A percentile compares a stretch with the other conserved stretches of the same genome.
These are phyloP conservation scores for Hyperopisus bebe DNA, from an alignment of 2,113 vertebrate genomes.

Conservation along the genomic window DNA sequence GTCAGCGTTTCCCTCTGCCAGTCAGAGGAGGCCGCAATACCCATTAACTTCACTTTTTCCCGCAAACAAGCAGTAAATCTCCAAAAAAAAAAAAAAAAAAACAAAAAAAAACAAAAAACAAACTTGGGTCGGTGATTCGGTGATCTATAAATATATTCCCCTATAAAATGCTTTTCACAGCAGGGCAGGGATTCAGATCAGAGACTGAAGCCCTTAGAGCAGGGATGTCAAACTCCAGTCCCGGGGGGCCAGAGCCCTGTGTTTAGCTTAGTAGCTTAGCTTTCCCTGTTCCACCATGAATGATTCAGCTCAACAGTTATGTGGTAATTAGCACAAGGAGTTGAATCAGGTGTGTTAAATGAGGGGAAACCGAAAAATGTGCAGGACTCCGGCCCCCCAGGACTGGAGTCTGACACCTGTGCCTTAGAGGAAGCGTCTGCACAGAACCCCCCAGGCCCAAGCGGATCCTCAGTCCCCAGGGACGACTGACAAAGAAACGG, in stretches of 20 bases:
- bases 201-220: not conserved
- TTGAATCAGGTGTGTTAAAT: too few relatives aligned
- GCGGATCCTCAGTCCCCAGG: not conserved
- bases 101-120: too few relatives aligned
- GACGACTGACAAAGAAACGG: not conserved
- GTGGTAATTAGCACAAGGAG: too few relatives aligned
- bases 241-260: too few relatives aligned
- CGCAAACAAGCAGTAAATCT: not conserved
- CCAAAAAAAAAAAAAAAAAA: not conserved
- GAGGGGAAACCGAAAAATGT: too few relatives aligned
- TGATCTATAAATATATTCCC: not conserved
- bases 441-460: not conserved
- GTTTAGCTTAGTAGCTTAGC: too few relatives aligned
- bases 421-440: not conserved
- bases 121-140: not conserved
- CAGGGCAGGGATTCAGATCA: not conserved
- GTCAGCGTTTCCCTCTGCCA: not conserved
- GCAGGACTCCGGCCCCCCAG: too few relatives aligned
- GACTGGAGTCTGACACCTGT: too few relatives aligned
- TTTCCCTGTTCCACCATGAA: too few relatives aligned
- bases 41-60: not conserved
- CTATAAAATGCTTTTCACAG: not conserved
- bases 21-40: not conserved
- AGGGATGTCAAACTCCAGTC: too few relatives aligned
- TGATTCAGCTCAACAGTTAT: too few relatives aligned